These are phyloP conservation scores for Bombus balteatus DNA, from an alignment of 1,140 invertebrate genomes.

Conservation along the genomic window DNA sequence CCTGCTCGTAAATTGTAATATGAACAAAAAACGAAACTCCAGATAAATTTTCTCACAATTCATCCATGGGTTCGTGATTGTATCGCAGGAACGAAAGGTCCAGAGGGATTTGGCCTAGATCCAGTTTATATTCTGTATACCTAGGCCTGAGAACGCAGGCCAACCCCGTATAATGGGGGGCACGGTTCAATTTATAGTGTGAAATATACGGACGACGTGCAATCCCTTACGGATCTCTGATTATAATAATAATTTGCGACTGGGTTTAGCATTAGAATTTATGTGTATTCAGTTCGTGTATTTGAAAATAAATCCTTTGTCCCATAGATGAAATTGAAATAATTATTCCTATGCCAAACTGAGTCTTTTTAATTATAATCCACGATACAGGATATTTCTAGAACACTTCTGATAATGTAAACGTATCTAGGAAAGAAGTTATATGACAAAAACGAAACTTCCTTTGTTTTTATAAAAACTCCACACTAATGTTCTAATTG, in stretches of 20 bases:
- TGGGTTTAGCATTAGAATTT: conserved; percentile 3
- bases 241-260: conserved; percentile 49
- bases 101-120: conserved; percentile 64
- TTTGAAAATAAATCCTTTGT: background rate
- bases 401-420: background rate
- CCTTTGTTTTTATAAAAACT: too few relatives aligned
- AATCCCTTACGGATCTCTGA: conserved; percentile 44
- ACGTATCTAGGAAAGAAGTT: background rate
- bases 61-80: conserved; percentile 37
- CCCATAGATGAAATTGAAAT: background rate
- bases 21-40: conserved; percentile 27
- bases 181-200: conserved; percentile 48
- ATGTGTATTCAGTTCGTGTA: background rate
- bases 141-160: conserved; percentile 53
- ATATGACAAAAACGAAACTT: too few relatives aligned
- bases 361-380: background rate
- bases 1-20: conserved; percentile 54
- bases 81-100: conserved; percentile 41
- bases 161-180: conserved; percentile 36
- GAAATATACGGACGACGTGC: conserved; percentile 43
- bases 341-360: background rate
- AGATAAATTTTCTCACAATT: conserved; percentile 52
- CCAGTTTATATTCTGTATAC: conserved; percentile 62
- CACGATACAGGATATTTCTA: background rate
- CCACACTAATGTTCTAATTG: too few relatives aligned